Base-by-base conservation (phyloP, 1,140 invertebrate species). In the Coptotermes formosanus region DNA sequence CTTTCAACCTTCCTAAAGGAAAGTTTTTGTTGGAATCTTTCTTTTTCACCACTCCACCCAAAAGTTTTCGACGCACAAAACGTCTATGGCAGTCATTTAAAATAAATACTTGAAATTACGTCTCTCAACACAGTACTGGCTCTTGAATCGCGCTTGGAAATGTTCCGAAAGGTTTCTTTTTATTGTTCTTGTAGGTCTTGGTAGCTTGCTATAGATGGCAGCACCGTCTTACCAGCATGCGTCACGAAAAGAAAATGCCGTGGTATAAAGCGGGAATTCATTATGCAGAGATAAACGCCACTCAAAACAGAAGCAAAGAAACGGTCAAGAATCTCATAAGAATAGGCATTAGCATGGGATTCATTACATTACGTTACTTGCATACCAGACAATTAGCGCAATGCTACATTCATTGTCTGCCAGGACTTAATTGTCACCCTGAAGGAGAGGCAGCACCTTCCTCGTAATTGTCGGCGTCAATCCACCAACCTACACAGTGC, bases 61-160 rank as follows among this genome's bases (percentile, higher is more conserved):
- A 23, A 75, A 75, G 64, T 75, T 75, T 75, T 75, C 64, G 64
- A 30, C 6, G 64, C 25, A 75, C 25, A 75, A 75, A 75, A 75
- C 64, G 64, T 75, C 64, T 75, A 75, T 75, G 64, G n/a, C 64
- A 75, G 64, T 75, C 64, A 75, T 75, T 75, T 75, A 75, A 75
- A 75, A 75, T 75, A 75, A 75, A 75, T 75, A 75, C 64, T 75
- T 30, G 25, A 16, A 75, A 75, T 30, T 75, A 30, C 64, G n/a
- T 75, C 25, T n/a, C 64, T 30, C 64, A 75, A 1, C n/a, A 30
- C n/a, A 75, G 1, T 75, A 75, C 64, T 8, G 25, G 25, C 2
- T 55, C 52, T 55, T 55, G 64, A 30, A 75, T 75, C 7, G 19
- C 16, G 52, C 21, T 75, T 75, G 25, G 9, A 75, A 75, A n/a